phyloP scores from a whole-genome alignment of 1,140 invertebrate species.

The Lucilia sericata region DNA sequence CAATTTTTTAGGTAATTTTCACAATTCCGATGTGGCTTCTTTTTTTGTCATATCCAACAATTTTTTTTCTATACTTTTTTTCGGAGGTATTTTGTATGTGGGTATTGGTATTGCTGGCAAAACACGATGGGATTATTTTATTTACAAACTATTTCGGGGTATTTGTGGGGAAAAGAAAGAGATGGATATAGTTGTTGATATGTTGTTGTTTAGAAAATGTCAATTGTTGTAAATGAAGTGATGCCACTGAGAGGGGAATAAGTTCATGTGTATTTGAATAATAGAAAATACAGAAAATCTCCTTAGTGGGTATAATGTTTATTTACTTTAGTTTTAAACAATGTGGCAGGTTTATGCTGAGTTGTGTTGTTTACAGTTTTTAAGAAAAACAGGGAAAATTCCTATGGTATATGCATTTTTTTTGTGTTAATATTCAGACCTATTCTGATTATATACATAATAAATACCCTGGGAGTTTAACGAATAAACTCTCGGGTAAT shows the following conservation, averaged over 20 bases:
- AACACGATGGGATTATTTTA: slow-evolving; percentile 6
- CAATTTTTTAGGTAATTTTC: background rate
- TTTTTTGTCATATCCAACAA: background rate
- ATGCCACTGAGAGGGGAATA: background rate
- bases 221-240: background rate
- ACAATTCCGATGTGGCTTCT: background rate
- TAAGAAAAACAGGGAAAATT: too few species aligned
- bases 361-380: too few species aligned
- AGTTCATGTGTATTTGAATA: background rate
- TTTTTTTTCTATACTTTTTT: background rate
- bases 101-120: slow-evolving; percentile 5
- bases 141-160: background rate
- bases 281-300: background rate
- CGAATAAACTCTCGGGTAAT: too few species aligned
- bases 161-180: slow-evolving; percentile 25
- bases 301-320: background rate
- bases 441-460: too few species aligned
- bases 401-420: too few species aligned
- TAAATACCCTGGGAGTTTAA: too few species aligned
- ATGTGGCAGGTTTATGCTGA: background rate
- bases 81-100: background rate
- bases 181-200: background rate
- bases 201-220: too few species aligned
- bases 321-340: background rate
- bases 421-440: too few species aligned